A percentile compares a stretch with the other conserved stretches of the same genome.
Conservation (phyloP, 1,140 invertebrate genomes). For the Achroia grisella region DNA sequence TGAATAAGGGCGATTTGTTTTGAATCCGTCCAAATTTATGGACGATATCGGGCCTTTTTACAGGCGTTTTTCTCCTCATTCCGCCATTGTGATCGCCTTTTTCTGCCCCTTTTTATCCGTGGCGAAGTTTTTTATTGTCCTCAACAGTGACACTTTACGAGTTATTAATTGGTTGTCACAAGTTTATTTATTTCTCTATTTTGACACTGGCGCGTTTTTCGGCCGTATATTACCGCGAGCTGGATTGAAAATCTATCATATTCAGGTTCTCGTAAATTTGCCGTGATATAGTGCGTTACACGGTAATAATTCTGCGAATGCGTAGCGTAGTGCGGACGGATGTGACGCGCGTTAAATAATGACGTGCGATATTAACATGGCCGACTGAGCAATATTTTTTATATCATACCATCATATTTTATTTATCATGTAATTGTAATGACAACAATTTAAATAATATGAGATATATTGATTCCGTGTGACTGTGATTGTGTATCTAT, state of each 20-base stretch:
- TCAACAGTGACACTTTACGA: slow-evolving; percentile 70
- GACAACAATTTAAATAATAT: too few species aligned
- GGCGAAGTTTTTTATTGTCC: slow-evolving; percentile 59
- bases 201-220: slow-evolving; percentile 64
- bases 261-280: slow-evolving; percentile 70
- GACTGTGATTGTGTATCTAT: too few species aligned
- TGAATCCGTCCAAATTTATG: slow-evolving; percentile 72
- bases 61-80: slow-evolving; percentile 64
- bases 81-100: slow-evolving; percentile 64
- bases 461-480: too few species aligned
- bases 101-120: slow-evolving; percentile 60
- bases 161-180: slow-evolving; percentile 74
- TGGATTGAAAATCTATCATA: slow-evolving; percentile 73
- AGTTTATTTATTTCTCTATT: slow-evolving; percentile 72
- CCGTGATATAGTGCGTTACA: slow-evolving; percentile 67
- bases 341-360: slow-evolving; percentile 66
- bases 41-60: slow-evolving; percentile 65
- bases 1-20: slow-evolving; percentile 75
- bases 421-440: too few species aligned
- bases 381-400: slow-evolving; percentile 19
- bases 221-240: slow-evolving; percentile 53
- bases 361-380: slow-evolving; percentile 66
- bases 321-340: slow-evolving; percentile 61
- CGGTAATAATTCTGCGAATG: slow-evolving; percentile 62
- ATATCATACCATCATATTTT: neutral